phyloP scores from a whole-genome alignment of 2,113 vertebrate genomes.

The Candoia aspera region DNA sequence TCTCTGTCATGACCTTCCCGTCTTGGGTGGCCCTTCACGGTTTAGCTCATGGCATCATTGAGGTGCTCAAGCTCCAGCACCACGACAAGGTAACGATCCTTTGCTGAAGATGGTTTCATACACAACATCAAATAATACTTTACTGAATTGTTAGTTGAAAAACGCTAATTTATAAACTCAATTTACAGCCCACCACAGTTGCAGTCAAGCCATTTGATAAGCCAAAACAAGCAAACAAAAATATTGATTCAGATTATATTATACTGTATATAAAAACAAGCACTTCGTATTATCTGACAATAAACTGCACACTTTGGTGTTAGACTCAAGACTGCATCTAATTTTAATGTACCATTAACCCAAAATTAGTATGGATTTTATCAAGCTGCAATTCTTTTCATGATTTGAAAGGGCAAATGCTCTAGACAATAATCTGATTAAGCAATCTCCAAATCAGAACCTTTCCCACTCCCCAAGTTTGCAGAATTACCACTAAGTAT shows the following conservation, averaged over 20 bases:
- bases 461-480: neutral
- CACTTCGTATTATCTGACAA: neutral
- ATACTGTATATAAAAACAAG: neutral
- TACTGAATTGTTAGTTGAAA: no score
- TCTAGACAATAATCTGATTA: neutral
- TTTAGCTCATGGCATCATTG: no score
- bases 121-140: no score
- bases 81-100: no score
- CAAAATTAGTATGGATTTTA: neutral
- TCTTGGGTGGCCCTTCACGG: no score
- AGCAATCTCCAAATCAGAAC: neutral
- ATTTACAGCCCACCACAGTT: neutral
- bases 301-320: neutral
- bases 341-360: neutral
- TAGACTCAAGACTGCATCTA: neutral
- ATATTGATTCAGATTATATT: neutral
- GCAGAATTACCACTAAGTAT: neutral
- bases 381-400: neutral
- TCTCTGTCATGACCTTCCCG: no score
- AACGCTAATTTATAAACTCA: neutral
- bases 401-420: neutral
- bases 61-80: no score
- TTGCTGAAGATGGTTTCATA: no score
- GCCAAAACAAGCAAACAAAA: neutral
- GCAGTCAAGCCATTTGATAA: neutral